Base-by-base conservation (phyloP, 2,888 invertebrate species). In the Oscheius sp. region DNA sequence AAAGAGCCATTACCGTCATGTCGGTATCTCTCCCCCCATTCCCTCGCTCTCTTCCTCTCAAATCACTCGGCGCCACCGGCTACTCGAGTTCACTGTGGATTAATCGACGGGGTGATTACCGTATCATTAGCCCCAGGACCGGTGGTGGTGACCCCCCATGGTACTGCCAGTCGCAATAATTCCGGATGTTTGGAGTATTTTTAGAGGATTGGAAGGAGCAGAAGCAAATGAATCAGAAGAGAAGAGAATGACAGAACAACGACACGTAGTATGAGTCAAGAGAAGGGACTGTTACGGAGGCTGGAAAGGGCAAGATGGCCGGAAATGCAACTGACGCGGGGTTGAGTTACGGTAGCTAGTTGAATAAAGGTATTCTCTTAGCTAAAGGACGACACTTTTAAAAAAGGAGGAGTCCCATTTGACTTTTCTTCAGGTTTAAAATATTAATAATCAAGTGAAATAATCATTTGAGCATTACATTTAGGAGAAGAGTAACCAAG, bases 1-100 rank as follows among this genome's bases (percentile, higher is more conserved):
- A 62, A 62, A 62, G 62, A 32, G 47, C 62, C 62, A 62, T 62
- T 62, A 62, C 62, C 45, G 49, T 22, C 62, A 33, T 22, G 22
- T 20, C 24, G 17, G 14, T 24, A 49, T 30, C 62, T 45, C 44
- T 26, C 20, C 61, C 32, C 51, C 20, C 51, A 32, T 36, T 54
- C 54, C 22, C 54, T 54, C n/a, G 17, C 33, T 32, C 24, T n/a
- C 14, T 32, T 54, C 20, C 62, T 49, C 62, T 45, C 62, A 49
- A 44, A 36, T 28, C 32, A 12, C 41, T 41, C n/a, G 41, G 14
- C 57, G 5, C 5, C 30, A 9, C 56, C 32, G 36, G 14, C 36
- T 20, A 56, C 56, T 26, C 14, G 12, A 30, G 44, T 30, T 41
- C 61, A 54, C 36, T 59, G 62, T 49, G 62, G 62, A 62, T 62